These are phyloP conservation scores for Myotis brandtii DNA, from an alignment of 2,113 vertebrate genomes.

Conservation along the genomic window DNA sequence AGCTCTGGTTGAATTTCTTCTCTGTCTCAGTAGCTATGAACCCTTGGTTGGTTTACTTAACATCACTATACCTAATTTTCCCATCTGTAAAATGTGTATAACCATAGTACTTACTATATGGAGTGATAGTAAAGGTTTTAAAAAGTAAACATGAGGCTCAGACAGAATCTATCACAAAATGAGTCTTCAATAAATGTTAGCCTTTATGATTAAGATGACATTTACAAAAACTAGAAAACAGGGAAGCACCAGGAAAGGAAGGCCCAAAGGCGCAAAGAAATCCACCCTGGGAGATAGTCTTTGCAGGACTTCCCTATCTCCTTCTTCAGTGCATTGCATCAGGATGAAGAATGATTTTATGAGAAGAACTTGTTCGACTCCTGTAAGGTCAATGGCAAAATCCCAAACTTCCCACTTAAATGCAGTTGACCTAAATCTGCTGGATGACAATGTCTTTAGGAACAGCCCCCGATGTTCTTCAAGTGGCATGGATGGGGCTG, in stretches of 20 bases:
- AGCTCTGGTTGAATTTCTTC: neutral
- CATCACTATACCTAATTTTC: neutral
- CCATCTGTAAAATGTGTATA: neutral
- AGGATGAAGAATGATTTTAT: neutral
- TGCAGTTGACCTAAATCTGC: slow-evolving; percentile 18
- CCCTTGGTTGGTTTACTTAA: neutral
- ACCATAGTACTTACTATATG: neutral
- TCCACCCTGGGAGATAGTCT: neutral
- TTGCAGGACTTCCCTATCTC: neutral
- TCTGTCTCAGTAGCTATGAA: neutral
- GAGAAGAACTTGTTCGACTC: neutral
- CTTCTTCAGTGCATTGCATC: too few species aligned
- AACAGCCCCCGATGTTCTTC: slow-evolving; percentile 16
- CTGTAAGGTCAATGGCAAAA: slow-evolving; percentile 33
- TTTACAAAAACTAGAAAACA: neutral
- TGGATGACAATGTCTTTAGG: neutral
- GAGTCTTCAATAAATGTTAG: neutral
- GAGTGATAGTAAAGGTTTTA: neutral
- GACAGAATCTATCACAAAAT: neutral
- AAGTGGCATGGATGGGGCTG: neutral
- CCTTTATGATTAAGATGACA: neutral
- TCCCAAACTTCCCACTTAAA: neutral
- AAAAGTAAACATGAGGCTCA: neutral
- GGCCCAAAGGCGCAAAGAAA: neutral
- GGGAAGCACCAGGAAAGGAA: neutral